Base-by-base conservation (phyloP, 2,888 invertebrate species). In the Habroteleia sp. region DNA sequence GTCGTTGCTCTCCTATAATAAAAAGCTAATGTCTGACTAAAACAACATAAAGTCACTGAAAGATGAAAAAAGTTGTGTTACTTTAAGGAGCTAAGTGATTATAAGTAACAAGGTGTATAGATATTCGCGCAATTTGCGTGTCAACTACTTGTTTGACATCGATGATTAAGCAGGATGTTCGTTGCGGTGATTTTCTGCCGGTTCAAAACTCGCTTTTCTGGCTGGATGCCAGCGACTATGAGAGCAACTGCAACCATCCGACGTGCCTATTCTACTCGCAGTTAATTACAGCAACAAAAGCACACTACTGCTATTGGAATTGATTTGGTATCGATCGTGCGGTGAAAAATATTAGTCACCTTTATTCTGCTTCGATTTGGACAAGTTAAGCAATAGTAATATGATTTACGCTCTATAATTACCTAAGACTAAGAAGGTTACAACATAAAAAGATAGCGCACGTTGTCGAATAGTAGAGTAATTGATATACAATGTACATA, bases 261-360 rank as follows among this genome's bases (percentile, higher is more conserved):
- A 41, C 35, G 44, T 42, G 52, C 54, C 52, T 52, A 44, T 37
- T 50, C 44, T 44, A 46, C 41, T 48, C 62, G 31, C 41, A 33
- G 50, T 63, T 63, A 63, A 63, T 63, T 50, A 50, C 62, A 63
- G 23, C 50, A 23, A 46, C 25, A 23, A 39, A 62, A 63, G 50
- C 29, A 29, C 20, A 10, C 39, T 31, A 17, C 39, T 25, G 16
- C 39, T 13, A 54, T 20, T 14, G 5, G 11, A 11, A 63, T 50
- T 63, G 50, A 63, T 63, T 41, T 50, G 31, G 31, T 41, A 48
- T 63, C 50, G 41, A 63, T 23, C 14, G 11, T 11, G 20, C 48
- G 20, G n/a, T 13, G 13, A 62, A 37, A 3, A 37, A 37, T 48
- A 37, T 46, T 46, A 48, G 37, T 48, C n/a, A n/a, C n/a, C n/a